These are phyloP conservation scores for Paramormyrops hopkinsi DNA, from an alignment of 2,797 vertebrate species.

Conservation along the genomic window DNA sequence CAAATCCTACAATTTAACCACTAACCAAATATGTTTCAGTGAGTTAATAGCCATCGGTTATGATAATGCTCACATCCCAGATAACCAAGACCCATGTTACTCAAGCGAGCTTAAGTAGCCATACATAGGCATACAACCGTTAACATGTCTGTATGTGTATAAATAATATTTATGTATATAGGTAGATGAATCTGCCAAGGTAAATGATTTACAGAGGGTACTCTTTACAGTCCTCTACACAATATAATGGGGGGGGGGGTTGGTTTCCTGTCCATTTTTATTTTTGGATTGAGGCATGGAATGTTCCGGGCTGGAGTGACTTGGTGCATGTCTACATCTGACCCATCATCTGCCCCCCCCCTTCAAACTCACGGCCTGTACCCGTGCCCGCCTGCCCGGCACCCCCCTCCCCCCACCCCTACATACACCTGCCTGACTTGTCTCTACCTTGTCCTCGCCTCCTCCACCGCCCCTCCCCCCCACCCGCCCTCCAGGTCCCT, in stretches of 20 bases:
- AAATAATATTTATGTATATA: background rate
- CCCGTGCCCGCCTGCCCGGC: background rate
- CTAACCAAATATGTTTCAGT: background rate
- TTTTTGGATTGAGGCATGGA: slow-evolving; percentile 72
- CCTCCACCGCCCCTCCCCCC: slow-evolving; percentile 21
- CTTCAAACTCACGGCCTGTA: background rate
- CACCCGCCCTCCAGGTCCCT: slow-evolving; percentile 72
- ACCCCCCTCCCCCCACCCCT: background rate
- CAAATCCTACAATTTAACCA: background rate
- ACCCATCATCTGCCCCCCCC: slow-evolving; percentile 8
- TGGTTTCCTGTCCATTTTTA: slow-evolving; percentile 35
- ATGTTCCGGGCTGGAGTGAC: slow-evolving; percentile 60
- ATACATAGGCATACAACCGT: background rate
- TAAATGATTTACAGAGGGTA: background rate
- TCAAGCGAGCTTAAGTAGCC: slow-evolving; percentile 16
- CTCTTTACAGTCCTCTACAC: background rate
- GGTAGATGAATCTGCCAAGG: background rate
- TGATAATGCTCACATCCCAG: background rate
- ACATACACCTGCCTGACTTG: background rate
- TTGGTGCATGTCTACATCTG: slow-evolving; percentile 54
- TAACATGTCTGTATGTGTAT: background rate
- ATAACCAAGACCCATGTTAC: slow-evolving; percentile 17
- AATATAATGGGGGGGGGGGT: background rate
- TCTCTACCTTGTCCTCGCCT: background rate
- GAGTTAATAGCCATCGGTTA: background rate